Evolutionary conservation across 2,888 invertebrate genomes (phyloP).

Genomic region (Oeneis ivallda): DNA sequence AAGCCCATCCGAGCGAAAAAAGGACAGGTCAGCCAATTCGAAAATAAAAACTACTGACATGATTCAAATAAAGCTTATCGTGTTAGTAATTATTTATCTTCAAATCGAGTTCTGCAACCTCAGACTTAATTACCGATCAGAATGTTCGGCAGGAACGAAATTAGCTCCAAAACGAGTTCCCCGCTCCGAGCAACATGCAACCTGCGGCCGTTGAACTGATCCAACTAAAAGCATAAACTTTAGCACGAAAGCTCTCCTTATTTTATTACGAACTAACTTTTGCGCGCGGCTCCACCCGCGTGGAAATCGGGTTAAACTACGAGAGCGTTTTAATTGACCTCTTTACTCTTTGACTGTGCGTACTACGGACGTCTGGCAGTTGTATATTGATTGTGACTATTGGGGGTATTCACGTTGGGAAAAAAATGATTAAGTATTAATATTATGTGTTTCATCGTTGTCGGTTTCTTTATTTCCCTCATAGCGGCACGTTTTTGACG

Average conservation of each 20-base stretch:
- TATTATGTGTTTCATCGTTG: no score
- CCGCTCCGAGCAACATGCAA: conserved; percentile 15
- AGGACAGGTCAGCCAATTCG: no score
- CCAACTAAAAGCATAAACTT: conserved; percentile 3
- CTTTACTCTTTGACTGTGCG: neutral
- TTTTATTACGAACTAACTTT: conserved; percentile 16
- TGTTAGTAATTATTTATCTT: neutral
- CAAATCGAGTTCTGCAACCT: conserved; percentile 15
- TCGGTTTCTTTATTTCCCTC: no score
- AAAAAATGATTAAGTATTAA: no score
- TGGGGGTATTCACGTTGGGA: no score
- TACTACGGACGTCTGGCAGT: neutral
- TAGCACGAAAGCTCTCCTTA: conserved; percentile 20
- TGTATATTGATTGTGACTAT: neutral
- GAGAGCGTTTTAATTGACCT: neutral
- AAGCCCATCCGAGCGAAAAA: no score
- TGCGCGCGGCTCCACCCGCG: neutral
- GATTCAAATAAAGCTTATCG: no score
- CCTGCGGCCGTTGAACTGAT: conserved; percentile 10
- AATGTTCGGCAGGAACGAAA: conserved; percentile 19
- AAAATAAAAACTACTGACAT: no score
- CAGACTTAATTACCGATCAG: conserved; percentile 17
- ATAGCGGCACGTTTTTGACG: no score
- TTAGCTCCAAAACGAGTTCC: conserved; percentile 24
- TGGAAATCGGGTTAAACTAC: neutral